A percentile compares a stretch with the other conserved stretches of the same genome.
phyloP scores from a whole-genome alignment of 2,888 invertebrate genomes.

The Hirtodrosophila histrioides region DNA sequence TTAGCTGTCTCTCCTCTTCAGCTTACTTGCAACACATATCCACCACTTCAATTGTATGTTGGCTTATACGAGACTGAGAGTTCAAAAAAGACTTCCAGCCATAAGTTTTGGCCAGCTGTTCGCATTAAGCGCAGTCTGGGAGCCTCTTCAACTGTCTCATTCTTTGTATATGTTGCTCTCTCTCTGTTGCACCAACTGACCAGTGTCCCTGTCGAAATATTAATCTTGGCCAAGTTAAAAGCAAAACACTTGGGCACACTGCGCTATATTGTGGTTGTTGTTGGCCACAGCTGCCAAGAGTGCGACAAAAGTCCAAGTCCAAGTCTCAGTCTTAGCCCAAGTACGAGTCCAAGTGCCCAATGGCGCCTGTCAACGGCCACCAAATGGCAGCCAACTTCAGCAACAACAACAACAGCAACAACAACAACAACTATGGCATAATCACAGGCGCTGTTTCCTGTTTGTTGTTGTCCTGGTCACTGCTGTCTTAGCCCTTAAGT shows the following conservation, averaged over 20 bases:
- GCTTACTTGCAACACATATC: slow-evolving; percentile 15
- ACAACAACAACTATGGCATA: slow-evolving; percentile 29
- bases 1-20: slow-evolving; percentile 4
- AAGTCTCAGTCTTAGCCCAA: slow-evolving; percentile 24
- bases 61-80: slow-evolving; percentile 12
- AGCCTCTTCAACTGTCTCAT: slow-evolving; percentile 3
- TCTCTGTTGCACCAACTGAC: slow-evolving; percentile 26
- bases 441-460: slow-evolving; percentile 37
- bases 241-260: slow-evolving; percentile 66
- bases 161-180: slow-evolving; percentile 2
- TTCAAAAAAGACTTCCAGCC: slow-evolving; percentile 33
- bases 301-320: slow-evolving; percentile 46
- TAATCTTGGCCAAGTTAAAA: slow-evolving; percentile 63
- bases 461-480: slow-evolving; percentile 34
- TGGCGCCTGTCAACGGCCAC: slow-evolving; percentile 52
- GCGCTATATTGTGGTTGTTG: slow-evolving; percentile 31
- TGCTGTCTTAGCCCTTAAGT: slow-evolving; percentile 70
- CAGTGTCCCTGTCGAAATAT: slow-evolving; percentile 44
- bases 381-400: slow-evolving; percentile 47
- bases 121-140: slow-evolving; percentile 43
- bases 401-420: slow-evolving; percentile 12
- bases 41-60: slow-evolving; percentile 30
- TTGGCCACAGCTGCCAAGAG: slow-evolving; percentile 71
- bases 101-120: slow-evolving; percentile 54
- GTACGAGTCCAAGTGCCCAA: slow-evolving; percentile 40